These are phyloP conservation scores for Cinclus cinclus DNA, from an alignment of 2,113 vertebrate species.

Conservation along the genomic window DNA sequence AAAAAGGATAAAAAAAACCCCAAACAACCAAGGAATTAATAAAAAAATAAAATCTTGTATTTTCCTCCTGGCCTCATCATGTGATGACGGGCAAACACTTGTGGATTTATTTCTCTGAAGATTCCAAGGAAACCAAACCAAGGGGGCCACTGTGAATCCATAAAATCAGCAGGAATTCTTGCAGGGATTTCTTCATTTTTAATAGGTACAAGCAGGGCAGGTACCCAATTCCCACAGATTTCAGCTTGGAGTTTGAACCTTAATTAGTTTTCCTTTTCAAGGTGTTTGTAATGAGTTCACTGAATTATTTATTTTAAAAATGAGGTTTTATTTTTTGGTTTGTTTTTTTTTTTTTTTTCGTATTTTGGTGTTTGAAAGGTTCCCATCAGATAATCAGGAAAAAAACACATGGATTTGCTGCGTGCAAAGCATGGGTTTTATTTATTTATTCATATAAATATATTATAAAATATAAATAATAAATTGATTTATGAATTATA, in stretches of 20 bases:
- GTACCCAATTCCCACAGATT: background rate
- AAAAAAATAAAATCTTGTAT: conserved; percentile 35
- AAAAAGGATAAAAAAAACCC: too few species aligned
- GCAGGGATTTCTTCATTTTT: background rate
- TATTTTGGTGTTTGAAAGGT: background rate
- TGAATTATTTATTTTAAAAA: background rate
- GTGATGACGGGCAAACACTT: conserved; percentile 4
- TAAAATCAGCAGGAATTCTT: conserved; percentile 34
- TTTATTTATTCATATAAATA: too few species aligned
- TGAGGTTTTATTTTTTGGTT: too few species aligned
- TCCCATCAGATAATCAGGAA: background rate
- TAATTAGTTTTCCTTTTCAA: background rate
- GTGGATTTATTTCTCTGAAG: conserved; percentile 55
- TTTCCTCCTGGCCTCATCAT: background rate
- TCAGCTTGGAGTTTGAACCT: too few species aligned
- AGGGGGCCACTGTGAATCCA: background rate
- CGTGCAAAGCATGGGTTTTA: too few species aligned
- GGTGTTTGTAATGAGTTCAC: background rate
- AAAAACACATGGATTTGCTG: background rate
- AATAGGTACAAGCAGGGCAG: background rate
- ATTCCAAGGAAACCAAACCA: conserved; percentile 32
- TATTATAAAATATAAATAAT: too few species aligned
- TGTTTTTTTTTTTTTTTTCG: too few species aligned
- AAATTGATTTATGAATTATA: too few species aligned
- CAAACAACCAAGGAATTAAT: background rate